phyloP scores from a whole-genome alignment of 2,113 vertebrate genomes.

The Corythoichthys intestinalis region DNA sequence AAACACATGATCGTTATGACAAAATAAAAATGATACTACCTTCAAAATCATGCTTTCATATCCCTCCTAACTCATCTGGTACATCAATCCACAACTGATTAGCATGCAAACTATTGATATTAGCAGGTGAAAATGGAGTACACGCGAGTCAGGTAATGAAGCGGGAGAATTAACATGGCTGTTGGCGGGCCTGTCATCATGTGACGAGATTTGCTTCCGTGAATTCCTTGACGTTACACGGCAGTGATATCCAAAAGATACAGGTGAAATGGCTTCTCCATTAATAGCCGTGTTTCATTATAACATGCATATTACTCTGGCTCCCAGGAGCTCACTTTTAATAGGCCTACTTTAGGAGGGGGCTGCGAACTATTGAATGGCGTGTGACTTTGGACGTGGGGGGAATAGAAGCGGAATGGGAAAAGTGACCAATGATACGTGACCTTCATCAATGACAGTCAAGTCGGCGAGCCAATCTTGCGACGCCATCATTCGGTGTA shows the following conservation, averaged over 20 bases:
- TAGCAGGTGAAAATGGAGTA: conserved; percentile 48
- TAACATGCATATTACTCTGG: conserved; percentile 80
- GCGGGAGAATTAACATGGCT: conserved; percentile 63
- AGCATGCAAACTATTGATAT: conserved; percentile 44
- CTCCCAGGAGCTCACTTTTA: conserved; percentile 78
- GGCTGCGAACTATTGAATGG: conserved; percentile 66
- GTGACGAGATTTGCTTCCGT: conserved; percentile 73
- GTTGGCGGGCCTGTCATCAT: conserved; percentile 70
- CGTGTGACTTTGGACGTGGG: conserved; percentile 55
- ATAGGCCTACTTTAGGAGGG: conserved; percentile 68
- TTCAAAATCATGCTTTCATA: conserved; percentile 26
- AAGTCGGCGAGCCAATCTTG: conserved; percentile 47
- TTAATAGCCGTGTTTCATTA: conserved; percentile 84
- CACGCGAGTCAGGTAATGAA: conserved; percentile 56
- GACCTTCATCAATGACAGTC: conserved; percentile 75
- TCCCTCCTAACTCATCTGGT: conserved; percentile 45
- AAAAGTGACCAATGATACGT: conserved; percentile 71
- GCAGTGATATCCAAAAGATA: conserved; percentile 78
- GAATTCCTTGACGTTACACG: conserved; percentile 77
- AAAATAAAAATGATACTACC: conserved; percentile 23
- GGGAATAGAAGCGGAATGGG: conserved; percentile 47
- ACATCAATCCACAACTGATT: conserved; percentile 54
- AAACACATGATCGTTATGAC: conserved; percentile 51
- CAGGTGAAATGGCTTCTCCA: conserved; percentile 76
- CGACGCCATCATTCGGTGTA: conserved; percentile 64